phyloP scores from a whole-genome alignment of 2,797 vertebrate genomes.

The Sebastes minor region DNA sequence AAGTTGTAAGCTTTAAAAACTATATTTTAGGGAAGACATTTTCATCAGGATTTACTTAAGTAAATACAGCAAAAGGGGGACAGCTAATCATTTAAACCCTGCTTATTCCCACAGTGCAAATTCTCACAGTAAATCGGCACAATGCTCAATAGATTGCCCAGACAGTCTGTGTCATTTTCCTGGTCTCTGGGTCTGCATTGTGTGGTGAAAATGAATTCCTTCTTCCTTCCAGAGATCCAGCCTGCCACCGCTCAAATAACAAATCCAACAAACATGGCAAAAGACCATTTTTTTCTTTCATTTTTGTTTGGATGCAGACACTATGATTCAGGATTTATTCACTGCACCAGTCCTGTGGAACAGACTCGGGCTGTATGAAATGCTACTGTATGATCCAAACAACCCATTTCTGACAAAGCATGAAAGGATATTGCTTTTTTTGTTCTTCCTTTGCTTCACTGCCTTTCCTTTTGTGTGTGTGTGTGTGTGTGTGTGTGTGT shows the following conservation, averaged over 20 bases:
- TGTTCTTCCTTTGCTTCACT: constrained; percentile 89
- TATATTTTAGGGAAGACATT: constrained; percentile 5
- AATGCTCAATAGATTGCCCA: constrained; percentile 35
- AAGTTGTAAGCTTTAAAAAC: constrained; percentile 1
- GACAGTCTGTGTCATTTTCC: constrained; percentile 42
- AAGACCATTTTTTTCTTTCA: constrained; percentile 33
- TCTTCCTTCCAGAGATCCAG: constrained; percentile 54
- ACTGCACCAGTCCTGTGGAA: constrained; percentile 62
- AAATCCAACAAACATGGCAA: constrained; percentile 65
- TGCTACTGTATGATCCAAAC: constrained; percentile 63
- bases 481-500: constrained; percentile 62
- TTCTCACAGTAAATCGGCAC: constrained; percentile 31
- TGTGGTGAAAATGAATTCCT: constrained; percentile 58
- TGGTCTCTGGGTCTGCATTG: constrained; percentile 51
- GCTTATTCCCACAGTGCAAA: constrained; percentile 30
- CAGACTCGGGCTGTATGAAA: constrained; percentile 52
- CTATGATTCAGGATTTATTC: constrained; percentile 65
- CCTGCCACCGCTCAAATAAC: constrained; percentile 60
- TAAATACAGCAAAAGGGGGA: constrained; percentile 23
- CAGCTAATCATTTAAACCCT: constrained; percentile 38
- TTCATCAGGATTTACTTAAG: constrained; percentile 26
- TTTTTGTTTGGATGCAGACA: constrained; percentile 56
- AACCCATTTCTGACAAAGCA: constrained; percentile 64
- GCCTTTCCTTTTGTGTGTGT: constrained; percentile 82
- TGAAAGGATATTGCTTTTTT: constrained; percentile 93